These are phyloP conservation scores for Craseonycteris thonglongyai DNA, from an alignment of 2,113 vertebrate genomes.

Conservation along the genomic window DNA sequence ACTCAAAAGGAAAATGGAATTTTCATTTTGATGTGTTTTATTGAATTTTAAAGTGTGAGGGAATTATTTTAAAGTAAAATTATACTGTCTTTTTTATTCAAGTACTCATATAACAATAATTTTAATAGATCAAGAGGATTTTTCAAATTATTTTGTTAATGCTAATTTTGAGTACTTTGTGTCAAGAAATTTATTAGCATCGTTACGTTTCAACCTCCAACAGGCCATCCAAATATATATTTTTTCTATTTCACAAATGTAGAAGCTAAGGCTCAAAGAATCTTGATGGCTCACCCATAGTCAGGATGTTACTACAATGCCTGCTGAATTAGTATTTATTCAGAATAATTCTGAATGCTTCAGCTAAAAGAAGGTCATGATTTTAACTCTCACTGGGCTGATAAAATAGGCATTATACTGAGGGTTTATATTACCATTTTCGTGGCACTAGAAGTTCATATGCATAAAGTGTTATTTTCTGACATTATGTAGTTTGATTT, in stretches of 20 bases:
- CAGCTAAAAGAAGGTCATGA: neutral
- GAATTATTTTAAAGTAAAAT: neutral
- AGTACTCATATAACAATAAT: neutral
- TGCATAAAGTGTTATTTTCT: constrained; percentile 35
- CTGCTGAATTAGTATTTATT: neutral
- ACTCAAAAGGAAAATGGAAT: neutral
- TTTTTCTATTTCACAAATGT: neutral
- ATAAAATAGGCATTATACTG: neutral
- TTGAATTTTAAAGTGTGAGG: constrained; percentile 5
- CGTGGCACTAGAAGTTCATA: neutral
- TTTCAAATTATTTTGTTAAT: neutral
- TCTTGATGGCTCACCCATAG: neutral
- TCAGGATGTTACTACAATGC: neutral
- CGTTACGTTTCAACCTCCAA: neutral
- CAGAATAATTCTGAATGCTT: neutral
- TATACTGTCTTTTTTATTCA: neutral
- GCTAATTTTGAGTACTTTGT: neutral
- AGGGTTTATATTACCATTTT: constrained; percentile 4
- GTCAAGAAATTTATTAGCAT: neutral
- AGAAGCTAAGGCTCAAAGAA: neutral
- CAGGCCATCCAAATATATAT: neutral
- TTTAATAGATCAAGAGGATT: neutral
- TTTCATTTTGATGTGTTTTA: neutral
- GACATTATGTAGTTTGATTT: constrained; percentile 39
- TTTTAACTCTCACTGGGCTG: neutral